Evolutionary conservation across 1,140 invertebrate species (phyloP), one percentile per base, ranked within the genome.

Genomic region (Calycopis cecrops): DNA sequence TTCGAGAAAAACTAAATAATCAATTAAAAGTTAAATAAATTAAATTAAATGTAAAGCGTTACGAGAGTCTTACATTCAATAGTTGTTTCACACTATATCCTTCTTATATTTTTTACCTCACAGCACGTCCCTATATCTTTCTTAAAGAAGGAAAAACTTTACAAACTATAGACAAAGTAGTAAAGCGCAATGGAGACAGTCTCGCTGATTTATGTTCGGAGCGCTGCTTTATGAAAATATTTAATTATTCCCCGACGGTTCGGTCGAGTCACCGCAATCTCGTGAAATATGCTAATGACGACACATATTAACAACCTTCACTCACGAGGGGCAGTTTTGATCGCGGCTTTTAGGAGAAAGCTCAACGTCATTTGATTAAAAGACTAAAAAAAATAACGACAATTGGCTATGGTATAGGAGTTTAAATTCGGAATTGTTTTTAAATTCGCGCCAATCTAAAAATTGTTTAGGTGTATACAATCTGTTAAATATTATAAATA

Each of bases 181-280:
- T 28, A 53, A 14, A 44, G n/a, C 9, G 42, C 51, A 69, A 62
- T 63, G 71, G 52, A 59, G 59, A 65, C 62, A 35, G 0, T 33
- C 44, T 17, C n/a, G 54, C 55, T 69, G 69, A 73, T 71, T 76
- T 76, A 76, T 73, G 65, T 61, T 50, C 48, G 57, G 66, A 62
- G 66, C 69, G 71, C 67, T 65, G 66, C 67, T 65, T 69, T 69
- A 69, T 73, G 73, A 76, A 76, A 76, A 71, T 76, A 76, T 76
- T 76, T 76, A 76, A 76, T 76, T 76, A 76, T 69, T 67, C 59
- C 50, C 40, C 40, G 17, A 12, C 56, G 56, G 57, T 71, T 65
- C 59, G 60, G 63, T 55, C 55, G 59, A 73, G 61, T 65, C 62
- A 68, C 60, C 59, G 69, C 57, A 55, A 38, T 37, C 54, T 28